A percentile compares a stretch with the other conserved stretches of the same genome.
Conservation (phyloP, 2,797 vertebrate genomes). For the Ataeniobius toweri region DNA sequence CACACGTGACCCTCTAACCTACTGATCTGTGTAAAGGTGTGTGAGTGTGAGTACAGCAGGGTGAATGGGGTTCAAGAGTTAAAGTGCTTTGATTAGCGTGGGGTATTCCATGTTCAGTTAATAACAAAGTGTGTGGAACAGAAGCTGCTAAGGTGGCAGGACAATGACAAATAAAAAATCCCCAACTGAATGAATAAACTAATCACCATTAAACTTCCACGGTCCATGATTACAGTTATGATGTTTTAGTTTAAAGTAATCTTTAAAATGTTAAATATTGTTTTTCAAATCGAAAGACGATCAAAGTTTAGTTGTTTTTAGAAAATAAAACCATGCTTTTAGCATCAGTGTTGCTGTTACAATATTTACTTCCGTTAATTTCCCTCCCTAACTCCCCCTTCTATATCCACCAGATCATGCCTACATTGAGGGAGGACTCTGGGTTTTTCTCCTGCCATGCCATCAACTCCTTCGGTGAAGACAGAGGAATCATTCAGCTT, state of each 20-base stretch:
- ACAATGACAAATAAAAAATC: neutral
- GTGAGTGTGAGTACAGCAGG: neutral
- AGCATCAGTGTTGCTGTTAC: neutral
- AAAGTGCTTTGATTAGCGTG: neutral
- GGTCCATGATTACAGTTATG: neutral
- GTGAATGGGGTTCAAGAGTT: neutral
- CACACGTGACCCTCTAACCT: neutral
- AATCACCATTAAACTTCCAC: neutral
- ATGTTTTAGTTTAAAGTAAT: neutral
- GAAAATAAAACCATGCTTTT: neutral
- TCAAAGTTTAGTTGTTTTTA: neutral
- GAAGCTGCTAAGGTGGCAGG: neutral
- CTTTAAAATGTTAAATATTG: neutral
- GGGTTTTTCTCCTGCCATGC: constrained; percentile 99
- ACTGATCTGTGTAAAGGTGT: neutral
- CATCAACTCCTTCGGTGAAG: constrained; percentile 98
- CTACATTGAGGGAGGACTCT: constrained; percentile 95
- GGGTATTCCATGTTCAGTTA: neutral
- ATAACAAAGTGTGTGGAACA: neutral
- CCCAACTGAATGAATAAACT: neutral
- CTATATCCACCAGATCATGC: constrained; percentile 86
- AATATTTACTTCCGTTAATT: neutral
- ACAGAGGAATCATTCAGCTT: constrained; percentile 97
- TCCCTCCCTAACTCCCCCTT: neutral
- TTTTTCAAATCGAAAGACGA: neutral